A percentile compares a stretch with the other conserved stretches of the same genome.
Conservation (phyloP, 2,888 invertebrate species). For the Heteromyza rotundicornis region DNA sequence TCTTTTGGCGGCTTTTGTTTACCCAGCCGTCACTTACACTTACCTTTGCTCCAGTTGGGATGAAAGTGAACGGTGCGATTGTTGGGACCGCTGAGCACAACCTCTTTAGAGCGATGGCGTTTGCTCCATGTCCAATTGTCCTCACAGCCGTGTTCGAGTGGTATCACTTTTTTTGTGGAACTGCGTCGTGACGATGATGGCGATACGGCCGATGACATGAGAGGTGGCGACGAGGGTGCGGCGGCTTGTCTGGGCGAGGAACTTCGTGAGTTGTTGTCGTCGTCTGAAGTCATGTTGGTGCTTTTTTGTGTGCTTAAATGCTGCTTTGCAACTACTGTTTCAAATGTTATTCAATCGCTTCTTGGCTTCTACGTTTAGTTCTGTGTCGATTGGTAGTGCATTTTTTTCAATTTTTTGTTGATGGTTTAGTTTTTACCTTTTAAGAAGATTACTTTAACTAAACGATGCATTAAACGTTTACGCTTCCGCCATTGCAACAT, state of each 20-base stretch:
- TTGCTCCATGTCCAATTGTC: constrained; percentile 76
- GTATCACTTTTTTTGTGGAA: constrained; percentile 24
- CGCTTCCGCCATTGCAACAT: too few species aligned
- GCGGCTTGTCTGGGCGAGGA: constrained; percentile 17
- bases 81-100: constrained; percentile 67
- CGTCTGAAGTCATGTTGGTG: constrained; percentile 30
- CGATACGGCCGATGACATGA: background rate
- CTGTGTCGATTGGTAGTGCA: too few species aligned
- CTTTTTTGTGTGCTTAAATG: too few species aligned
- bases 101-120: constrained; percentile 66
- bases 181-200: background rate
- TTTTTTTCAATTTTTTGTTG: too few species aligned
- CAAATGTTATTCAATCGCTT: too few species aligned
- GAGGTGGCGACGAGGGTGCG: background rate
- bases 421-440: too few species aligned
- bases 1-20: constrained; percentile 71
- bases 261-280: constrained; percentile 27
- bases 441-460: too few species aligned
- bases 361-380: too few species aligned
- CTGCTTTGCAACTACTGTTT: too few species aligned
- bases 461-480: too few species aligned
- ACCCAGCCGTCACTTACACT: too few species aligned
- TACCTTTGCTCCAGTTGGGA: constrained; percentile 78
- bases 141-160: constrained; percentile 65
- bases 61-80: constrained; percentile 73